phyloP scores from a whole-genome alignment of 2,888 invertebrate genomes.

The Amphiduros pacificus region DNA sequence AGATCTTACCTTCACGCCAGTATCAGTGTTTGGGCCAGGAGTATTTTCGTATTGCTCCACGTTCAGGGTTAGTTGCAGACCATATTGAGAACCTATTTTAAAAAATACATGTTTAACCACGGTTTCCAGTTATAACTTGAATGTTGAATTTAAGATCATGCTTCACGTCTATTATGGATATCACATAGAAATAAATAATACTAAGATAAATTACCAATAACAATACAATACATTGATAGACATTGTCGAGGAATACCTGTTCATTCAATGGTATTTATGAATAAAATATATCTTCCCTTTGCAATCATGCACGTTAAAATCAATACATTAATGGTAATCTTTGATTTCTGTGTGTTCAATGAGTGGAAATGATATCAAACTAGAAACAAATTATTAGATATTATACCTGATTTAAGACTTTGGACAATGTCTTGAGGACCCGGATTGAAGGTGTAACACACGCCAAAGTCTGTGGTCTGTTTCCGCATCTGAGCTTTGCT shows the following conservation, averaged over 20 bases:
- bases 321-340: neutral
- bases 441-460: no score
- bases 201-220: no score
- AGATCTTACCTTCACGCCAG: slow-evolving; percentile 6
- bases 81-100: neutral
- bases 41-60: slow-evolving; percentile 2
- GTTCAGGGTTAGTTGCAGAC: slow-evolving; percentile 2
- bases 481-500: no score
- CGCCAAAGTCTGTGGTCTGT: no score
- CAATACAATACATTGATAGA: no score
- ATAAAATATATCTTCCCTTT: neutral
- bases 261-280: no score
- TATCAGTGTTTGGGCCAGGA: neutral
- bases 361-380: no score
- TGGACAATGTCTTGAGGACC: no score
- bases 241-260: no score
- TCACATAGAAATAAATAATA: no score
- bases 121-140: neutral
- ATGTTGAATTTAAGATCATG: neutral
- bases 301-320: neutral
- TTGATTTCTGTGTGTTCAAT: neutral
- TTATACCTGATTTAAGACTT: no score
- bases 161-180: neutral
- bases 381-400: no score
- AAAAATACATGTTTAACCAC: neutral